Percentiles rank a stretch among this genome's conserved stretches.
Evolutionary conservation across 2,113 vertebrate species (phyloP).

Genomic region (Xenopus borealis): DNA sequence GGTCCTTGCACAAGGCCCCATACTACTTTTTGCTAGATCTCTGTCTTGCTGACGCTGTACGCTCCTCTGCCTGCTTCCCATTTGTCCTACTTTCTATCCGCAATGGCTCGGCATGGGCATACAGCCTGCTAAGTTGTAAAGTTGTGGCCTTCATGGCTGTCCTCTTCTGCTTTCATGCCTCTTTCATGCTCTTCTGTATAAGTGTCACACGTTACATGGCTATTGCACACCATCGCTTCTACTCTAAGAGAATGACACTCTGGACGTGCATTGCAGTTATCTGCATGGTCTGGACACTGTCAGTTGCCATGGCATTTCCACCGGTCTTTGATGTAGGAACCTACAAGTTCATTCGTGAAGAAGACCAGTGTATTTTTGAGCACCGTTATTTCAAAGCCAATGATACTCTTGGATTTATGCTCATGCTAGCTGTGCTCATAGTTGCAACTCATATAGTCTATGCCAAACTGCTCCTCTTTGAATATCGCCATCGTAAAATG

Average conservation of each 20-base stretch:
- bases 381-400: conserved; percentile 94
- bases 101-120: conserved; percentile 88
- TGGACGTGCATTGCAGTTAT: conserved; percentile 90
- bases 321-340: conserved; percentile 90
- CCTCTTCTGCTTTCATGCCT: conserved; percentile 90
- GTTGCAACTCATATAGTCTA: conserved; percentile 90
- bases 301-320: conserved; percentile 90
- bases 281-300: conserved; percentile 92
- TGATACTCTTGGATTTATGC: conserved; percentile 92
- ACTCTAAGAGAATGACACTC: conserved; percentile 91
- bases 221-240: conserved; percentile 91
- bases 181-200: conserved; percentile 93
- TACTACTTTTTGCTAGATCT: conserved; percentile 92
- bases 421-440: conserved; percentile 89
- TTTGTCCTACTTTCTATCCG: conserved; percentile 88
- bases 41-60: conserved; percentile 87
- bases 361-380: conserved; percentile 94
- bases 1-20: conserved; percentile 86
- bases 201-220: conserved; percentile 92
- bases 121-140: conserved; percentile 88
- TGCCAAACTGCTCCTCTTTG: conserved; percentile 88
- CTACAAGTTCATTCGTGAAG: conserved; percentile 89
- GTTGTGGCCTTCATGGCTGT: conserved; percentile 92
- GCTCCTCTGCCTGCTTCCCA: conserved; percentile 88
- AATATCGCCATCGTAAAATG: conserved; percentile 93